These are phyloP conservation scores for Halocynthia roretzi DNA, from an alignment of 23 tunicate species.

Conservation along the genomic window DNA sequence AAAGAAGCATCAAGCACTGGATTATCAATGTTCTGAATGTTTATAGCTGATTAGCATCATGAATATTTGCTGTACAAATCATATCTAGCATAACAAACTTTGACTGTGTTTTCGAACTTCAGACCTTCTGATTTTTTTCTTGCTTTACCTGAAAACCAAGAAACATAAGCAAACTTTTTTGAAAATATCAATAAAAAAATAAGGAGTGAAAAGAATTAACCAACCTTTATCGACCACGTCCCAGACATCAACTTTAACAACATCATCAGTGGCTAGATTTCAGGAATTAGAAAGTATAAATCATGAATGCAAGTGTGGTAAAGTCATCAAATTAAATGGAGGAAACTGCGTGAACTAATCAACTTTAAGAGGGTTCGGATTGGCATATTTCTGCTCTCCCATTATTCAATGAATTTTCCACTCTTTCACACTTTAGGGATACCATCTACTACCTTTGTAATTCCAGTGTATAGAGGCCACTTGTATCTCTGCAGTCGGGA, in stretches of 20 bases:
- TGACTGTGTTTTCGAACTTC: constrained; percentile 24
- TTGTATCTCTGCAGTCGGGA: constrained; percentile 88
- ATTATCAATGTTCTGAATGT: constrained; percentile 9
- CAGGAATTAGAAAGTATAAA: not conserved
- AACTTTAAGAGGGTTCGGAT: too few species aligned
- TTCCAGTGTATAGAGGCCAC: constrained; percentile 89
- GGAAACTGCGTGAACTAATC: too few species aligned
- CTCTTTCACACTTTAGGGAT: not conserved
- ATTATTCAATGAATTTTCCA: too few species aligned
- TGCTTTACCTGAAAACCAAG: constrained; percentile 16
- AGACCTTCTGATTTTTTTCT: constrained; percentile 38
- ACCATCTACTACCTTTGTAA: constrained; percentile 44
- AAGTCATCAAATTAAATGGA: too few species aligned
- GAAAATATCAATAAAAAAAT: not conserved
- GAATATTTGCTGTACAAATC: too few species aligned
- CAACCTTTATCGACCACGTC: constrained; percentile 89
- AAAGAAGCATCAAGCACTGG: constrained; percentile 74
- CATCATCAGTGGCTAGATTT: constrained; percentile 76
- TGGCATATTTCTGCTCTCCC: too few species aligned
- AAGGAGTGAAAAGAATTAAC: not conserved
- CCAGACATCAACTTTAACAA: constrained; percentile 98
- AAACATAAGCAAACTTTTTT: not conserved
- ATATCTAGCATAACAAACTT: not conserved
- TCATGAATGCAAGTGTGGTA: not conserved
- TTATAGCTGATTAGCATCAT: too few species aligned